phyloP scores from a whole-genome alignment of 2,888 invertebrate species.

The Ormyrus labotus region DNA sequence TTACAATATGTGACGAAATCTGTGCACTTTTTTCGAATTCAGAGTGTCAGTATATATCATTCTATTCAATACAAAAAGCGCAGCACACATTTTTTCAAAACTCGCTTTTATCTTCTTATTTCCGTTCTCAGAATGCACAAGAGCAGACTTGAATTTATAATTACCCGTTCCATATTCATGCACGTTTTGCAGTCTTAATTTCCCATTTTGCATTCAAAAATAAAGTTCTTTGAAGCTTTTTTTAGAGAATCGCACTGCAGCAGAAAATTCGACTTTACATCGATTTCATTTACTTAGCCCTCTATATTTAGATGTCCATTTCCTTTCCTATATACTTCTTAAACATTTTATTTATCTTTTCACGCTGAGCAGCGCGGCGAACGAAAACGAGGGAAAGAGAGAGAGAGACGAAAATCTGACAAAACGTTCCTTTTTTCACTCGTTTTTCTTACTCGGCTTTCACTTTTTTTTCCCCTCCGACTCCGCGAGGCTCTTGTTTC shows the following conservation, averaged over 20 bases:
- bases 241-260: background rate
- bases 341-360: conserved; percentile 21
- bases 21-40: no score
- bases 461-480: background rate
- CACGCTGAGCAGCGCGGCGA: background rate
- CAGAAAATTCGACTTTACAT: conserved; percentile 18
- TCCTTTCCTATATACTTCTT: background rate
- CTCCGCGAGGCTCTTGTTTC: background rate
- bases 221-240: background rate
- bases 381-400: no score
- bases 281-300: conserved; percentile 22
- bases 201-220: background rate
- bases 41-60: no score
- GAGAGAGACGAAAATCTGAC: no score
- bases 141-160: no score
- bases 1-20: no score
- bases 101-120: no score
- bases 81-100: no score
- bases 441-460: background rate
- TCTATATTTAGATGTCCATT: background rate
- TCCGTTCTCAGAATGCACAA: no score
- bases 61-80: no score
- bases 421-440: background rate
- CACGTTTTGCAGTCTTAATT: no score
- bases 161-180: no score